These are phyloP conservation scores for Nyctibius grandis DNA, from an alignment of 2,797 vertebrate species.

Conservation along the genomic window DNA sequence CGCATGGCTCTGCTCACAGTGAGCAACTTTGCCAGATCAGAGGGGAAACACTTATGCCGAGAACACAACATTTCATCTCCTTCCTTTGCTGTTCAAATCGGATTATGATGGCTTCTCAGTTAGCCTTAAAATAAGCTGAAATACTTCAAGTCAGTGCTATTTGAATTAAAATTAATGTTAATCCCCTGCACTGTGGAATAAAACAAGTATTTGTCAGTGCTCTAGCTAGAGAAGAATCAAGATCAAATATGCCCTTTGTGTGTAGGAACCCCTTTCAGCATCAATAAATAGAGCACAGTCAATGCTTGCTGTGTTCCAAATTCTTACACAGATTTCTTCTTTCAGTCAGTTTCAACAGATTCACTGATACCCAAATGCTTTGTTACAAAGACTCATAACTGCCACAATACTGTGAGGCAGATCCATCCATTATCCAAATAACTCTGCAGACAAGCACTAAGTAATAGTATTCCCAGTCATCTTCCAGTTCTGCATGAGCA, in stretches of 20 bases:
- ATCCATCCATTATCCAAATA: not conserved
- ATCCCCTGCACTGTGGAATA: not conserved
- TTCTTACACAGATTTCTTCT: not conserved
- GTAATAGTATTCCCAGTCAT: not conserved
- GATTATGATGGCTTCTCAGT: not conserved
- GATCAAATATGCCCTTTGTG: not conserved
- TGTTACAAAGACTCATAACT: not conserved
- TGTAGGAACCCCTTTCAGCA: not conserved
- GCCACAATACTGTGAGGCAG: not conserved
- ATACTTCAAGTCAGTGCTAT: not conserved
- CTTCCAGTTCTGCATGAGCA: not conserved
- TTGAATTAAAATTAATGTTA: not conserved
- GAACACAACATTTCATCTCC: not conserved
- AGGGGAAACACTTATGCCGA: not conserved
- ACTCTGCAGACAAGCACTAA: not conserved
- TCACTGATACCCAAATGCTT: not conserved
- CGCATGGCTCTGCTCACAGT: not conserved
- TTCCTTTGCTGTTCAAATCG: not conserved
- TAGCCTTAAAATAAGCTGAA: not conserved
- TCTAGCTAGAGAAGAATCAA: not conserved
- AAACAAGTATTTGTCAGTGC: not conserved
- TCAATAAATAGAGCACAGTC: not conserved
- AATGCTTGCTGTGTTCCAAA: not conserved
- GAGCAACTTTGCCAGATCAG: not conserved
- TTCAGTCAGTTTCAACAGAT: not conserved